Evolutionary conservation across 2,888 invertebrate genomes (phyloP), one percentile per base, ranked within the genome.

Genomic region (Sympetrum striolatum): DNA sequence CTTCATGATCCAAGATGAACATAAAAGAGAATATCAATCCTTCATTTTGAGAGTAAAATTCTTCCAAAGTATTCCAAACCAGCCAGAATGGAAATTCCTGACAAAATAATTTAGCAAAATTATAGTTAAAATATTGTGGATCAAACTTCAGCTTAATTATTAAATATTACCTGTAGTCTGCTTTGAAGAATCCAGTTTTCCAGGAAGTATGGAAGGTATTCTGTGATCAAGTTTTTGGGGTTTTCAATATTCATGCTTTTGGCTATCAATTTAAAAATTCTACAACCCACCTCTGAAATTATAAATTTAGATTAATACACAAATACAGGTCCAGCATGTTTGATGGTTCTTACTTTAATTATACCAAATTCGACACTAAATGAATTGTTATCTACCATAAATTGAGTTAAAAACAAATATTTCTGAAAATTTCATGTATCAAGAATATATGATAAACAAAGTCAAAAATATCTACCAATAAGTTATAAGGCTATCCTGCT

Each of bases 201-300:
- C n/a, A 86, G 60, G n/a, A 86, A 64, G 37, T 86, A 35, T 22
- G 22, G 37, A 8, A 86, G 15, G 14, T 86, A 86, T 3, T n/a
- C n/a, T 2, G 60, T 91, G n/a, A 95, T 92, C 31, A 95, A 91
- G 94, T 94, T 94, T 90, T 94, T 94, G 91, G 94, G 92, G 92
- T 95, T 31, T 31, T 73, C 94, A 90, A 93, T 94, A 90, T 94
- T 35, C 60, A 86, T 18, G 31, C 58, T 60, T 86, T 86, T 37
- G 8, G 18, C 60, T 22, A 86, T 18, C n/a, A 86, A 15, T 2
- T 35, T 3, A 25, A 86, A n/a, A 1, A 86, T 60, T 12, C 31
- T 86, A 15, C 39, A 22, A 37, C 86, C 86, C 4, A 86, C 5
- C 12, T 1, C 86, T 86, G 4, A 4, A 73, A 73, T 73, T 10